A percentile compares a stretch with the other conserved stretches of the same genome.
These are phyloP conservation scores for Syngnathus acus DNA, from an alignment of 2,797 vertebrate genomes.

Conservation along the genomic window DNA sequence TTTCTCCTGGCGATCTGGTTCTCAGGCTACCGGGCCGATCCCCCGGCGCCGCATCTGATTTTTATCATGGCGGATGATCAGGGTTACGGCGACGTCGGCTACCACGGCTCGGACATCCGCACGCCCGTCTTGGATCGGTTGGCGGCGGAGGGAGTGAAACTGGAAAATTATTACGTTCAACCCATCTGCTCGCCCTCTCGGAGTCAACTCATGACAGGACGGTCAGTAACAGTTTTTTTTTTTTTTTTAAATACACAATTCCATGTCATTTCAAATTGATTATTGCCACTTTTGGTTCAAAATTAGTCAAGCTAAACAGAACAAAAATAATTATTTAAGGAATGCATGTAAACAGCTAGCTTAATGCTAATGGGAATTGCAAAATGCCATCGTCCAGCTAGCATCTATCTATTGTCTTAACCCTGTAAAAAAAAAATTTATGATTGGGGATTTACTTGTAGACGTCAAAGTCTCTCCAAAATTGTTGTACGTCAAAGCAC, in stretches of 20 bases:
- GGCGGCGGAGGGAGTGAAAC: slow-evolving; percentile 84
- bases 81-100: slow-evolving; percentile 87
- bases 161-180: slow-evolving; percentile 96
- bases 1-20: slow-evolving; percentile 65
- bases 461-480: no score
- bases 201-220: slow-evolving; percentile 91
- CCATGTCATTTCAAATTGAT: not conserved
- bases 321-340: not conserved
- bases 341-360: not conserved
- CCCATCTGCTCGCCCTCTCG: slow-evolving; percentile 92
- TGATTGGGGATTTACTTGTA: no score
- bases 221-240: slow-evolving; percentile 69
- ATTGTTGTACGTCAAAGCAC: no score
- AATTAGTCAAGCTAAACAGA: not conserved
- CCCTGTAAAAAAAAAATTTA: no score
- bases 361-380: not conserved
- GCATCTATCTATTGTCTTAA: no score
- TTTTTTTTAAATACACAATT: slow-evolving; percentile 5
- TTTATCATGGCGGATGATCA: slow-evolving; percentile 93
- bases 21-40: slow-evolving; percentile 57
- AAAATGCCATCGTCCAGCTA: not conserved
- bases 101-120: slow-evolving; percentile 88
- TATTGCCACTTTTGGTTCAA: not conserved
- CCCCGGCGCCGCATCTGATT: slow-evolving; percentile 67
- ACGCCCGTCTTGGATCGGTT: slow-evolving; percentile 83